Conservation (phyloP, 1,140 invertebrate genomes). For the Andricus grossulariae region DNA sequence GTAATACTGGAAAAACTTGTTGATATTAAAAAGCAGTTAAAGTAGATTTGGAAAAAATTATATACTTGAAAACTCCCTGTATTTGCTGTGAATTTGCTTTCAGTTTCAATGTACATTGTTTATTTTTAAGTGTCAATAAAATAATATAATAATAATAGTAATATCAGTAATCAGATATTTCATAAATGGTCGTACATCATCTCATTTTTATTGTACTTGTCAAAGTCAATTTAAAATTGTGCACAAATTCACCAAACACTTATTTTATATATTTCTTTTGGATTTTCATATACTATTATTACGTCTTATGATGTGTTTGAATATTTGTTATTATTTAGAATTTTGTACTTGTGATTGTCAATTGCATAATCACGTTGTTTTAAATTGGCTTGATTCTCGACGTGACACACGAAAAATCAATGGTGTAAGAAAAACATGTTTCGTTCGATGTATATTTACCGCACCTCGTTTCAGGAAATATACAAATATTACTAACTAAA, state of each 20-base stretch:
- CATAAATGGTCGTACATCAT: slow-evolving; percentile 31
- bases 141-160: no score
- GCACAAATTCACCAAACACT: background rate
- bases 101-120: background rate
- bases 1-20: no score
- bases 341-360: no score
- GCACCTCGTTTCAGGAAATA: slow-evolving; percentile 36
- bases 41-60: background rate
- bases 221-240: slow-evolving; percentile 17
- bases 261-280: background rate
- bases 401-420: slow-evolving; percentile 52
- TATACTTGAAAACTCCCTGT: background rate
- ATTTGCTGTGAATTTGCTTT: background rate
- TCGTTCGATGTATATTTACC: background rate
- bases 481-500: slow-evolving; percentile 47
- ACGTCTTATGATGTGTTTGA: no score
- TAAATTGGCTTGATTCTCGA: slow-evolving; percentile 56
- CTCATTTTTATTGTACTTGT: slow-evolving; percentile 6
- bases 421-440: slow-evolving; percentile 61
- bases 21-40: no score
- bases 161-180: background rate
- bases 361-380: slow-evolving; percentile 22
- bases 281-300: no score
- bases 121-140: background rate
- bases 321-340: no score